A percentile compares a stretch with the other conserved stretches of the same genome.
Conservation (phyloP, 2,797 vertebrate species). For the Etheostoma perlongum region DNA sequence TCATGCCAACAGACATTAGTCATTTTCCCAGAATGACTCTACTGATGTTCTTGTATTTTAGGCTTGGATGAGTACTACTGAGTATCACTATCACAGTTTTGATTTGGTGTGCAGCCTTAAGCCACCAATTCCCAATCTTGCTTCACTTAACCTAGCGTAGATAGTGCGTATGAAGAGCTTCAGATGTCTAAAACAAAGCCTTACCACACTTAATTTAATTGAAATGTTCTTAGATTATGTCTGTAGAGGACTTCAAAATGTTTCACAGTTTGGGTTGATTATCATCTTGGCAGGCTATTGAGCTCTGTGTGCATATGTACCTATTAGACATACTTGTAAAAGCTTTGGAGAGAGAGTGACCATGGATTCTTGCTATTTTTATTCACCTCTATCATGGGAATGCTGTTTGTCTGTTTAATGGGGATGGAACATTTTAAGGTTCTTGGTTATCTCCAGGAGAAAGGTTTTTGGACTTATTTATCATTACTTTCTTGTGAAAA, state of each 20-base stretch:
- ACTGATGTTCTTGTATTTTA: background rate
- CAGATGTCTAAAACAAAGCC: constrained; percentile 9
- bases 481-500: constrained; percentile 34
- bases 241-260: background rate
- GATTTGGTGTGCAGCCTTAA: constrained; percentile 1
- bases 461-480: constrained; percentile 13
- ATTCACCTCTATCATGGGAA: constrained; percentile 55
- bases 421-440: constrained; percentile 27
- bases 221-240: background rate
- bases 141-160: constrained; percentile 15
- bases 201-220: constrained; percentile 1
- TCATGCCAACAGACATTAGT: constrained; percentile 9
- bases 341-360: constrained; percentile 47
- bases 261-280: constrained; percentile 41
- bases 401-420: constrained; percentile 32
- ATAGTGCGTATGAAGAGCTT: constrained; percentile 7
- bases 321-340: constrained; percentile 59
- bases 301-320: constrained; percentile 49
- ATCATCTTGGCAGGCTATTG: constrained; percentile 32
- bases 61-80: background rate
- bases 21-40: constrained; percentile 16
- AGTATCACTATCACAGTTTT: constrained; percentile 7
- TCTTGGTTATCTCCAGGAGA: constrained; percentile 31
- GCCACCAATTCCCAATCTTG: constrained; percentile 20
- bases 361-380: constrained; percentile 62